Percentiles rank a stretch among this genome's conserved stretches.
Conservation (phyloP, 2,113 vertebrate genomes). For the Leptocoma aspasia region DNA sequence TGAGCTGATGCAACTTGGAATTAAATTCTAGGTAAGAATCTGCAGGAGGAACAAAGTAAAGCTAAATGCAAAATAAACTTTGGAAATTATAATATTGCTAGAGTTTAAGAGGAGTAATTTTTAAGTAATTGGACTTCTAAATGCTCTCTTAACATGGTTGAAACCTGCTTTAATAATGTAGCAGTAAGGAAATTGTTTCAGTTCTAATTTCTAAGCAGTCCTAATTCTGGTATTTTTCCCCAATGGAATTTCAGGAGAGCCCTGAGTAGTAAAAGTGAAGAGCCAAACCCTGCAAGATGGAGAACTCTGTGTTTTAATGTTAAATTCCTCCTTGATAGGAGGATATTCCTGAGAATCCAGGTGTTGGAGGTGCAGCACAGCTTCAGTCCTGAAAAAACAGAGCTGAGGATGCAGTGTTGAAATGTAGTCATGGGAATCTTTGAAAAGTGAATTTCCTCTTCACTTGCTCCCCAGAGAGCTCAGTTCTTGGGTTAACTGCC, state of each 20-base stretch:
- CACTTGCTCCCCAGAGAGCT: not conserved
- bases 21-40: not conserved
- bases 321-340: not conserved
- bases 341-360: not conserved
- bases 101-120: not conserved
- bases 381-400: not conserved
- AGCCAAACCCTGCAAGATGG: not conserved
- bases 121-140: not conserved
- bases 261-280: not conserved
- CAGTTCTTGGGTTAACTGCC: not conserved
- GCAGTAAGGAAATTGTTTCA: not conserved
- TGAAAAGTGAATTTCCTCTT: not conserved
- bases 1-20: not conserved
- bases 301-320: not conserved
- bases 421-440: not conserved
- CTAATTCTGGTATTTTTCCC: not conserved
- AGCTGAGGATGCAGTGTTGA: not conserved
- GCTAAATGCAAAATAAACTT: not conserved
- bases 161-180: not conserved
- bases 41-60: not conserved
- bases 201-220: not conserved
- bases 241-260: not conserved
- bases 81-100: not conserved
- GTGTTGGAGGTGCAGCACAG: not conserved
- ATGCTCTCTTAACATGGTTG: accelerated